Evolutionary conservation across 2,888 invertebrate genomes (phyloP).

Genomic region (Automeris io): DNA sequence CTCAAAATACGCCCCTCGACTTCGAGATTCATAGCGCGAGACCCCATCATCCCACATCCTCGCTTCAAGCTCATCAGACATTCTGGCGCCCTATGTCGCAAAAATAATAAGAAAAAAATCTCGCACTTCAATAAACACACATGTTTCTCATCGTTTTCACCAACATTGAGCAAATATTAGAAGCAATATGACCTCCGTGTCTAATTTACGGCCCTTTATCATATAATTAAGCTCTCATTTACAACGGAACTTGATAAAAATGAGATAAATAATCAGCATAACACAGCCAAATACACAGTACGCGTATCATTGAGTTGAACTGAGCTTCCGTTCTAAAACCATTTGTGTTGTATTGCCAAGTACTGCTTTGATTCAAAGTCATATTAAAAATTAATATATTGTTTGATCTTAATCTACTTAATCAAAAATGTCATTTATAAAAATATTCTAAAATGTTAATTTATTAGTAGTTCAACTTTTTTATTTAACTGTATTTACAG

Average conservation of each 20-base stretch:
- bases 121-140: conserved; percentile 29
- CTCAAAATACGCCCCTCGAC: conserved; percentile 56
- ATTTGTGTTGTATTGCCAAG: not conserved
- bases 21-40: conserved; percentile 54
- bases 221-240: conserved; percentile 21
- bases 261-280: conserved; percentile 8
- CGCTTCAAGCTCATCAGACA: conserved; percentile 72
- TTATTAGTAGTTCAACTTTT: not conserved
- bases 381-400: no score
- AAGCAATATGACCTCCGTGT: conserved; percentile 4
- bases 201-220: conserved; percentile 20
- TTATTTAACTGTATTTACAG: not conserved
- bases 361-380: no score
- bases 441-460: not conserved
- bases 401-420: no score
- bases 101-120: conserved; percentile 18
- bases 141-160: conserved; percentile 13
- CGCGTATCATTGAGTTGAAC: conserved; percentile 13
- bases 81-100: conserved; percentile 55
- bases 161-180: conserved; percentile 12
- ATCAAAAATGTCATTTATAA: not conserved
- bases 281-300: conserved; percentile 8
- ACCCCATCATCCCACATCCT: conserved; percentile 70
- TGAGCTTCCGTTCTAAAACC: conserved; percentile 6
- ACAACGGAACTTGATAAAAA: conserved; percentile 23